Percentiles rank a stretch among this genome's conserved stretches.
Evolutionary conservation across 2,113 vertebrate genomes (phyloP).

Genomic region (Bagarius yarrelli): DNA sequence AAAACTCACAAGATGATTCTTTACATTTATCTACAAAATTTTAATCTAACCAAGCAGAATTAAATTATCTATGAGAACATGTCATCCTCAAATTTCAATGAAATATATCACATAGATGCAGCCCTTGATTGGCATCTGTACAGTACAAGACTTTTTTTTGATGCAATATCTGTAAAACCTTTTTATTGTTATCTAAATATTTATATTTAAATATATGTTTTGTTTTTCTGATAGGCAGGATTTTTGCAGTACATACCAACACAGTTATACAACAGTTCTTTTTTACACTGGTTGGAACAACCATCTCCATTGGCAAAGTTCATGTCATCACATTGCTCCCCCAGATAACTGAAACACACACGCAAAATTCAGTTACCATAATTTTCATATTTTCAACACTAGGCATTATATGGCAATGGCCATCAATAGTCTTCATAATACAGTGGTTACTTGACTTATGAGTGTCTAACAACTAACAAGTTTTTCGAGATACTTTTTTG

Average conservation of each 20-base stretch:
- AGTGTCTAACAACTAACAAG: too few relatives aligned
- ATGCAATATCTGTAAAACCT: neutral
- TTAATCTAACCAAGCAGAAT: neutral
- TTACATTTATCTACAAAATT: neutral
- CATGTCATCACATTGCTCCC: slow-evolving; percentile 94
- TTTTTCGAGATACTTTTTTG: too few relatives aligned
- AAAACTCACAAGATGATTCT: slow-evolving; percentile 14
- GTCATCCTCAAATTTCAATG: neutral
- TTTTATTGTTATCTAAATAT: neutral
- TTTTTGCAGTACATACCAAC: slow-evolving; percentile 77
- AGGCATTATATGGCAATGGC: too few relatives aligned
- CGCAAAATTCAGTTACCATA: neutral
- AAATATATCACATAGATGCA: neutral
- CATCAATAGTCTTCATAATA: too few relatives aligned
- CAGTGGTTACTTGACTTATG: too few relatives aligned
- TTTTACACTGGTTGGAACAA: slow-evolving; percentile 90
- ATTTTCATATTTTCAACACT: neutral
- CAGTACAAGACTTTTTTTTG: neutral
- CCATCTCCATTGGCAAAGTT: slow-evolving; percentile 92
- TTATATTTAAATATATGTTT: neutral
- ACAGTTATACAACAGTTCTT: slow-evolving; percentile 92
- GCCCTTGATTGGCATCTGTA: neutral
- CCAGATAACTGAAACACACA: slow-evolving; percentile 74
- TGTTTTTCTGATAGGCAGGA: neutral
- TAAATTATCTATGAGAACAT: neutral